phyloP scores from a whole-genome alignment of 2,797 vertebrate genomes.

The Eremophila alpestris region DNA sequence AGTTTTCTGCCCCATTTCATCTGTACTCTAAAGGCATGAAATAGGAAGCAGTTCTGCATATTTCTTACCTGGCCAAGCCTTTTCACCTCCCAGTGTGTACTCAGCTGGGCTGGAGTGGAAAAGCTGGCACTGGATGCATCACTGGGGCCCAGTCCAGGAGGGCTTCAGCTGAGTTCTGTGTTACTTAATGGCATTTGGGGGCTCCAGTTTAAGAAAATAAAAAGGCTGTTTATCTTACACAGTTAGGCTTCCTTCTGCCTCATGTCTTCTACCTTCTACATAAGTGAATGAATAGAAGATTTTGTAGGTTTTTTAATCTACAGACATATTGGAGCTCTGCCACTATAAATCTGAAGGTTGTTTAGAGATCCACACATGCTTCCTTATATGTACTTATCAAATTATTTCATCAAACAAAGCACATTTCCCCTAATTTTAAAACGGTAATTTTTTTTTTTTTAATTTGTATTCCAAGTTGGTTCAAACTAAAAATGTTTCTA shows the following conservation, averaged over 20 bases:
- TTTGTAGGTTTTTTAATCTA: not conserved
- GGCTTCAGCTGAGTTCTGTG: not conserved
- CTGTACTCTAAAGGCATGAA: not conserved
- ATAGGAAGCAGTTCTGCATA: not conserved
- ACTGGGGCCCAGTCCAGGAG: fast-evolving
- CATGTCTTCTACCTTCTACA: not conserved
- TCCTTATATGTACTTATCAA: not conserved
- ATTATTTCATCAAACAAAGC: not conserved
- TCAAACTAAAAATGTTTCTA: not conserved
- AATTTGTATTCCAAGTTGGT: not conserved
- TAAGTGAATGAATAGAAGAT: fast-evolving
- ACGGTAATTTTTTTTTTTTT: fast-evolving
- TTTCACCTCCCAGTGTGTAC: not conserved
- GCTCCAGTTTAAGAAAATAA: not conserved
- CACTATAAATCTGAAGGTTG: not conserved
- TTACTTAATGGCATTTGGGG: not conserved
- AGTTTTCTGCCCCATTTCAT: not conserved
- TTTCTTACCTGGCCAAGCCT: not conserved
- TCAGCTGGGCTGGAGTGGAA: not conserved
- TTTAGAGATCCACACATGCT: not conserved
- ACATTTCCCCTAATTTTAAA: not conserved
- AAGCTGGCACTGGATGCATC: fast-evolving
- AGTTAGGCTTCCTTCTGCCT: not conserved
- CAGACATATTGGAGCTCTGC: not conserved
- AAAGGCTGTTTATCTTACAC: not conserved